These are phyloP conservation scores for Podabrus alpinus DNA, from an alignment of 2,888 invertebrate species.

Conservation along the genomic window DNA sequence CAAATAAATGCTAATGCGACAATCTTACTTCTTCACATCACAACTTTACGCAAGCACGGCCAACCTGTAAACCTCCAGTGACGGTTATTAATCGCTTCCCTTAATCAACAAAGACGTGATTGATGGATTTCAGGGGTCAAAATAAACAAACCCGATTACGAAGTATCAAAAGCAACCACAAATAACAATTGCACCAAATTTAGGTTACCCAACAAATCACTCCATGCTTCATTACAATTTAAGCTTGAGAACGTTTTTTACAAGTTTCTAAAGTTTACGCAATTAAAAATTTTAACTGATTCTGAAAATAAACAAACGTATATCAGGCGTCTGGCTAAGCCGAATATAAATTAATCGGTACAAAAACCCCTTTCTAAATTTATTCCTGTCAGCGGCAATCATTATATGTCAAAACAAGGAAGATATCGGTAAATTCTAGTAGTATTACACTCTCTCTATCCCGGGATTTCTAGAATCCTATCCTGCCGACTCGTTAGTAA, in stretches of 20 bases:
- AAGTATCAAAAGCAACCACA: neutral
- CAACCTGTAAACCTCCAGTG: neutral
- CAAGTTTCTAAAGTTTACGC: neutral
- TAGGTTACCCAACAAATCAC: no score
- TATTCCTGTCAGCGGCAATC: no score
- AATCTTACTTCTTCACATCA: no score
- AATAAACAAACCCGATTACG: neutral
- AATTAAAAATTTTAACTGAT: neutral
- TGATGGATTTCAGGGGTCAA: neutral
- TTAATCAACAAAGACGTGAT: neutral
- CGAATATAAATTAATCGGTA: neutral
- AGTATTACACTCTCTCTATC: neutral
- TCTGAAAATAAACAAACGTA: neutral
- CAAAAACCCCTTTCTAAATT: no score
- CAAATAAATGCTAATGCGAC: neutral
- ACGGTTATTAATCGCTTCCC: neutral
- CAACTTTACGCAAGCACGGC: neutral
- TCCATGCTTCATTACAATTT: neutral
- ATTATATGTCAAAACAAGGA: neutral
- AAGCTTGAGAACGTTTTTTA: neutral
- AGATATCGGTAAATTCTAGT: neutral
- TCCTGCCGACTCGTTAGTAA: no score
- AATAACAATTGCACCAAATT: no score
- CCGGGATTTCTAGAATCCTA: no score
- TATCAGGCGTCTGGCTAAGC: neutral